Evolutionary conservation across 2,113 vertebrate species (phyloP), one percentile per base, ranked within the genome.

Genomic region (Synchiropus splendidus): DNA sequence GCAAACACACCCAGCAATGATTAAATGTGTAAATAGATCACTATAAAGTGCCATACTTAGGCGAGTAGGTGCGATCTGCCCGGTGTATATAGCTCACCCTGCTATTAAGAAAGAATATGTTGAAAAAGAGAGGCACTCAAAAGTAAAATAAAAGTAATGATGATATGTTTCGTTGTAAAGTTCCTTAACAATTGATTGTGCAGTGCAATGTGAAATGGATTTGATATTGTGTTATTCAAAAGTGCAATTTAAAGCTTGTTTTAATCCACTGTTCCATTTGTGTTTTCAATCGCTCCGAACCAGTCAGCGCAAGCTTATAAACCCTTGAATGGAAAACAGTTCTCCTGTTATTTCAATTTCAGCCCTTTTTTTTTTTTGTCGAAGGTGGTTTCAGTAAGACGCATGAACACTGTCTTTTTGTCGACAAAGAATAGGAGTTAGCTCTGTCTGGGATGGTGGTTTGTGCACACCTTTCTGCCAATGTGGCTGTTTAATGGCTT

Each of bases 161-260:
- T 5, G 21, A 39, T 27, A 37, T 36, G 18, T 57, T 56, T 50
- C n/a, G 18, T 35, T 54, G 51, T 76, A 60, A 70, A 61, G 48
- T 67, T 57, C 40, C 41, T 69, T 57, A 15, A 53, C 59, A 64
- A 47, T 36, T 18, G 66, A n/a, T 57, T 62, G 68, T 82, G 54
- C 43, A 34, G 65, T 77, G 48, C 48, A 42, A 53, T 55, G 66
- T 74, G 53, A 54, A 72, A 65, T 62, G 16, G 36, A 42, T 51
- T 67, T 17, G 65, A 39, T 68, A 67, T 72, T 56, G 63, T 76
- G 49, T 68, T 61, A 61, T 70, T 39, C 16, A 54, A 63, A 15
- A 46, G 53, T 56, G 42, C 15, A 12, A 52, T 55, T 39, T 18
- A 12, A 11, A 47, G 38, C 17, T 54, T 48, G 37, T 54, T 59